A percentile compares a stretch with the other conserved stretches of the same genome.
Evolutionary conservation across 2,888 invertebrate genomes (phyloP).

Genomic region (Altica lythri): DNA sequence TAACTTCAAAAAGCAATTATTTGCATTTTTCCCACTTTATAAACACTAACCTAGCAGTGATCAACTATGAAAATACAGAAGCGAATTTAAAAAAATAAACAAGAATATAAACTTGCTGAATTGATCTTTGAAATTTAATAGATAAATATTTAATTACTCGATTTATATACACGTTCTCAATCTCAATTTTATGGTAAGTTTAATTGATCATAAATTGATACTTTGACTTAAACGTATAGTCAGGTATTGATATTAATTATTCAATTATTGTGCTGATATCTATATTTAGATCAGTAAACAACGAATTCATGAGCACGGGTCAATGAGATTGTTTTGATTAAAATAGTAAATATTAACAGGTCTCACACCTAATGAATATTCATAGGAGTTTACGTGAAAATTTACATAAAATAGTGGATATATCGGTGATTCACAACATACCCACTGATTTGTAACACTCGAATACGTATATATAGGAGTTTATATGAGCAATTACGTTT

Average conservation of each 20-base stretch:
- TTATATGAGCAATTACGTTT: slow-evolving; percentile 42
- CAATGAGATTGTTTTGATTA: slow-evolving; percentile 31
- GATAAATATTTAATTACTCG: too few relatives aligned
- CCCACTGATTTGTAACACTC: slow-evolving; percentile 27
- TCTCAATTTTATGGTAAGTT: too few relatives aligned
- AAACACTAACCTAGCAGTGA: too few relatives aligned
- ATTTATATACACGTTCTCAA: too few relatives aligned
- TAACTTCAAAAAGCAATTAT: too few relatives aligned
- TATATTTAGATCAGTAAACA: slow-evolving; percentile 16
- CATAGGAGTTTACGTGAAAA: slow-evolving; percentile 44
- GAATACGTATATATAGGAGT: slow-evolving; percentile 27
- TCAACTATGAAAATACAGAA: too few relatives aligned
- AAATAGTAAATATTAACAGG: slow-evolving; percentile 33
- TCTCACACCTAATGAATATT: slow-evolving; percentile 38
- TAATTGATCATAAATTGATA: too few relatives aligned
- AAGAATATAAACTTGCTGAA: too few relatives aligned
- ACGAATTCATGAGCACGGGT: slow-evolving; percentile 14
- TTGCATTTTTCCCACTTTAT: too few relatives aligned
- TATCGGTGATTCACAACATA: slow-evolving; percentile 35
- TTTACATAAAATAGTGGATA: slow-evolving; percentile 50
- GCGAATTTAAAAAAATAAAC: too few relatives aligned
- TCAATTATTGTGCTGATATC: slow-evolving; percentile 8
- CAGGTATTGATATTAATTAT: slow-evolving; percentile 10
- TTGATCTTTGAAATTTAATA: too few relatives aligned
- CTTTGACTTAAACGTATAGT: too few relatives aligned